Base-by-base conservation (phyloP, 1,140 invertebrate genomes). In the Ephestia elutella region DNA sequence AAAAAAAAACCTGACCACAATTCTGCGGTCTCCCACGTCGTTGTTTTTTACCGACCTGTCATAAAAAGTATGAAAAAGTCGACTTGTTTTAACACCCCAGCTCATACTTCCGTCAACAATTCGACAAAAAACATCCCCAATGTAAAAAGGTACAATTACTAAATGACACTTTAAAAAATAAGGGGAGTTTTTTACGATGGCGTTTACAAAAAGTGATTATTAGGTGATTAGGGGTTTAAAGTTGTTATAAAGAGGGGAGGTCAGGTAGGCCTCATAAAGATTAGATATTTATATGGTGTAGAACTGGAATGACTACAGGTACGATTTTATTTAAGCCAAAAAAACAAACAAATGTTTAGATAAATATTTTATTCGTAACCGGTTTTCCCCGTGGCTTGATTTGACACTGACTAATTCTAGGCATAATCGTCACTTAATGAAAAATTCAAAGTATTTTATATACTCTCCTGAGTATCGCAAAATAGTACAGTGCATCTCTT, bases 151-250 rank as follows among this genome's bases (percentile, higher is more conserved):
- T 32, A 32, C 66, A 73, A 73, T 71, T 66, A 63, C 28, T 44
- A 50, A 49, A 51, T 50, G 20, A 56, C 65, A 63, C 50, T 64
- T 73, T 71, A 72, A 71, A 78, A 72, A 69, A 20, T 50, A 32
- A 60, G 73, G 78, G 73, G 70, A 64, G 30, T 49, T 75, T 75
- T 78, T 77, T 78, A 63, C 17, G 13, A 21, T 5, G 7, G 4
- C 50, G 18, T 18, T 20, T 20, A 53, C 20, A 53, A 21, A 53
- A 53, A 13, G 50, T 53, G 50, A 25, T 53, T n/a, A 53, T 53
- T 13, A 25, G 19, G 21, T 53, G 13, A 53, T 53, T 53, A 53
- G 50, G 20, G 19, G n/a, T n/a, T 53, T 9, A 25, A 53, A 25
- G 10, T 21, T 50, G 13, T 20, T 53, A 20, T 10, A 50, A 20